Evolutionary conservation across 2,888 invertebrate genomes (phyloP), one percentile per base, ranked within the genome.

Genomic region (Thymelicus acteon): DNA sequence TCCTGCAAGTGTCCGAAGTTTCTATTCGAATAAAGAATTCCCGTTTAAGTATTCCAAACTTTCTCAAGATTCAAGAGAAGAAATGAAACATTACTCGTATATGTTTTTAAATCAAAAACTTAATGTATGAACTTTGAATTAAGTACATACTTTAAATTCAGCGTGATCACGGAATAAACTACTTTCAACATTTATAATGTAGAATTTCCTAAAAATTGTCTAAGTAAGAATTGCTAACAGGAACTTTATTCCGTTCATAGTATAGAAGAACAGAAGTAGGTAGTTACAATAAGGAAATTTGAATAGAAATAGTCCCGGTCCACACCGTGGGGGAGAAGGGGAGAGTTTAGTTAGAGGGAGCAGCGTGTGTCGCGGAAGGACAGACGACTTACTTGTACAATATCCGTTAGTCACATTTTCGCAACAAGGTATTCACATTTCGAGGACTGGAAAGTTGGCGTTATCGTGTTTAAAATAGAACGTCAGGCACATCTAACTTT

Each of bases 371-470:
- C 79, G 80, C 79, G 83, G 80, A 86, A 89, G 89, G 89, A 90
- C 90, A 84, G 87, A 72, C 79, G 85, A 90, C 90, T 92, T 91
- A 91, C 92, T 92, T 91, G 92, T 87, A 84, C 88, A 89, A 92
- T 93, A 92, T 93, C 92, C 92, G 92, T 86, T 92, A 93, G 93
- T 92, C 92, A 92, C 93, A 93, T 93, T 93, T 93, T 92, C 91
- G 86, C 93, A 89, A 93, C 93, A 93, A 92, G 92, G 90, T 91
- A 93, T 93, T 93, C 93, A 92, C 93, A 93, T 93, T 93, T 92
- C 88, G 92, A 92, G 92, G 85, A 89, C 90, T 91, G 89, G 87
- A 89, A 92, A 93, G 92, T 92, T 93, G 86, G 90, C 91, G 89
- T 92, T 93, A 93, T 93, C 93, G 92, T 87, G 86, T 93, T 91